phyloP scores from a whole-genome alignment of 2,797 vertebrate species.

The Myiotriccus ornatus region DNA sequence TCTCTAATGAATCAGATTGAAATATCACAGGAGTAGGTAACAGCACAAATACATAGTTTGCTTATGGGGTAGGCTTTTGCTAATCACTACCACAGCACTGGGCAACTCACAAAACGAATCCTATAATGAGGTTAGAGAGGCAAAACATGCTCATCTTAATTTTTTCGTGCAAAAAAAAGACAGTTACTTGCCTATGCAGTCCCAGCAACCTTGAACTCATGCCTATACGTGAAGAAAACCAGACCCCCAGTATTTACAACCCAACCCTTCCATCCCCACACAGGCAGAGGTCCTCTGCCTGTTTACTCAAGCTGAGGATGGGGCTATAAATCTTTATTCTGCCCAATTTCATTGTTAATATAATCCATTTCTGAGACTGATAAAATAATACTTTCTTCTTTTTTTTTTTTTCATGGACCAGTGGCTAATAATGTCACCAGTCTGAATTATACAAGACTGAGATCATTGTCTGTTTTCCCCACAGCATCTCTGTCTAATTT shows the following conservation, averaged over 20 bases:
- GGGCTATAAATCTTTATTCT: slow-evolving; percentile 60
- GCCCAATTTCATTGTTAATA: slow-evolving; percentile 40
- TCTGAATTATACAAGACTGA: background rate
- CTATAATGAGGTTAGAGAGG: slow-evolving; percentile 1
- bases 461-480: slow-evolving; percentile 28
- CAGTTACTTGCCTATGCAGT: background rate
- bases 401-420: slow-evolving; percentile 8
- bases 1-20: slow-evolving; percentile 66
- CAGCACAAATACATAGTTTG: slow-evolving; percentile 9
- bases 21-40: slow-evolving; percentile 49
- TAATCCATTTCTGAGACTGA: slow-evolving; percentile 35
- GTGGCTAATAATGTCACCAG: slow-evolving; percentile 31
- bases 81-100: slow-evolving; percentile 14
- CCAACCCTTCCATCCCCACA: background rate
- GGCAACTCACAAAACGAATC: background rate
- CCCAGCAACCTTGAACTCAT: background rate
- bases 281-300: background rate
- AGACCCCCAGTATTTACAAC: background rate
- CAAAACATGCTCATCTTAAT: background rate
- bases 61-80: slow-evolving; percentile 1
- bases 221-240: background rate
- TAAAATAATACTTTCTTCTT: slow-evolving; percentile 26
- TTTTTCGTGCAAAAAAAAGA: background rate
- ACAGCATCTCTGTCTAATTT: background rate
- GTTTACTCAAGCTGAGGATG: slow-evolving; percentile 33